Conservation (phyloP, 2,888 invertebrate species). For the Luperina testacea region DNA sequence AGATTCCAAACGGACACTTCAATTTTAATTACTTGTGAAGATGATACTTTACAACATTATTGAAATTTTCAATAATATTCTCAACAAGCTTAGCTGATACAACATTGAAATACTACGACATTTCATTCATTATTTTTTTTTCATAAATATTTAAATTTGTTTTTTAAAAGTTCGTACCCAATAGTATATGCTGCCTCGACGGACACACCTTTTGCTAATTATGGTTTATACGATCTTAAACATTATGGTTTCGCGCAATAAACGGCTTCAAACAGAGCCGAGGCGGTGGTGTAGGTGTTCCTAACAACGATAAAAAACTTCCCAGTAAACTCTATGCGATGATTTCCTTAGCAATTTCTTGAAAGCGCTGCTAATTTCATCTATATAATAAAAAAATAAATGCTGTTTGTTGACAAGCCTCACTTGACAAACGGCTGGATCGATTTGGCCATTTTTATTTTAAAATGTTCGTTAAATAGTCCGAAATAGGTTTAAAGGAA, state of each 20-base stretch:
- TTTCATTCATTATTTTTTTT: neutral
- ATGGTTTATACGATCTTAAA: constrained; percentile 37
- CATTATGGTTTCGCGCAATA: constrained; percentile 33
- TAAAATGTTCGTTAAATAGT: too few relatives aligned
- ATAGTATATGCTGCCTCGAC: neutral
- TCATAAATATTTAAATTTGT: too few relatives aligned
- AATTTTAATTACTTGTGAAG: neutral
- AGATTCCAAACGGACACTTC: neutral
- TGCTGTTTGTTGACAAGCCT: too few relatives aligned
- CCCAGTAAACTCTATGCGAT: neutral
- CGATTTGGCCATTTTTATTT: too few relatives aligned
- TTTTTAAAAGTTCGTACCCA: constrained; percentile 1
- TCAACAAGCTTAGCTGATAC: neutral
- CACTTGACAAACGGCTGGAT: too few relatives aligned
- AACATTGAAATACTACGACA: neutral
- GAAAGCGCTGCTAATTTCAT: constrained; percentile 1
- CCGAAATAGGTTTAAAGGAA: neutral
- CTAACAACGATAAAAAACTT: constrained; percentile 22
- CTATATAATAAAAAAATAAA: too few relatives aligned
- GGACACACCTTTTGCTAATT: constrained; percentile 38
- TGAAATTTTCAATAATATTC: neutral
- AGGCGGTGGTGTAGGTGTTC: constrained; percentile 33
- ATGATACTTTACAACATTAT: neutral
- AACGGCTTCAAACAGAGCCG: constrained; percentile 50
- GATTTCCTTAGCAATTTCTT: constrained; percentile 26